Base-by-base conservation (phyloP, 2,888 invertebrate genomes). In the Drosophila prolongata region DNA sequence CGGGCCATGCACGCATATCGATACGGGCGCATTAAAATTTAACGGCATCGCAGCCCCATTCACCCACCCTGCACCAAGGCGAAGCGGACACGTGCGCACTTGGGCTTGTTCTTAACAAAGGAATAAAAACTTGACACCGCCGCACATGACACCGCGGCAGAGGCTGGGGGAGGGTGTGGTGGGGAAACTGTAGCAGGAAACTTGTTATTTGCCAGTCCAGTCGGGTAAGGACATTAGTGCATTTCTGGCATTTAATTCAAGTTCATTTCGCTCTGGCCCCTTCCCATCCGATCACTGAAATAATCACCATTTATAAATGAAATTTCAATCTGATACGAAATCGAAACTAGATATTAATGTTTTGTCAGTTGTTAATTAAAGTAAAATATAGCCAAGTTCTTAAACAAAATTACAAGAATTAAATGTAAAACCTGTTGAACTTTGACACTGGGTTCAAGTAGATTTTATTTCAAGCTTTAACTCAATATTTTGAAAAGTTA, bases 11-110 rank as follows among this genome's bases (percentile, higher is more conserved):
- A 56, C 49, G 73, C 70, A 62, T 71, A 74, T 71, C 71, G 58
- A 90, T 91, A 89, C 89, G 80, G 78, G 71, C 72, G 75, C 90
- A 91, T 91, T 91, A 91, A 90, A 91, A 87, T 91, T 90, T 89
- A 87, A 90, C 85, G 87, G 78, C 79, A 56, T 55, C 58, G 30
- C 65, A 66, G 35, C 56, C 34, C 10, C 40, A 34, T 56, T 8
- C 55, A n/a, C 35, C n/a, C 11, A 14, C 40, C 52, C 14, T 67
- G 74, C 86, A 87, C 82, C 85, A 79, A 85, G 81, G 82, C 52
- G 66, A 66, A 55, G 47, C 27, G 80, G 80, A 87, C 89, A 89
- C 89, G 89, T 85, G 80, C 84, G 74, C 89, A 83, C 84, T 88
- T 85, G 80, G 80, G 74, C 80, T 87, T 80, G 80, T 88, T 90